These are phyloP conservation scores for Orchesella cincta DNA, from an alignment of 1,140 invertebrate species.

Conservation along the genomic window DNA sequence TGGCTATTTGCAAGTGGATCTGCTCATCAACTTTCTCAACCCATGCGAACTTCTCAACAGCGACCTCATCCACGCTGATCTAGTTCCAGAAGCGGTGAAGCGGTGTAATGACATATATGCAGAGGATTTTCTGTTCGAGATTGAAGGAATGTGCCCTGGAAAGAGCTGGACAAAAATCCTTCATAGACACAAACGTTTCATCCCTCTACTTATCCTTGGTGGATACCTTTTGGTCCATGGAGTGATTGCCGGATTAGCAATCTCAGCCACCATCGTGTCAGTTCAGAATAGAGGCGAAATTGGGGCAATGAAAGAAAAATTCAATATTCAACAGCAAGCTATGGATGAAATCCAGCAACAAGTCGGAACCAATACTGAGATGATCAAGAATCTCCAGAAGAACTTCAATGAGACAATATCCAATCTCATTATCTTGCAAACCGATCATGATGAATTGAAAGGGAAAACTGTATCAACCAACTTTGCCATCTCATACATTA, in stretches of 20 bases:
- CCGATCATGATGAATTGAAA: neutral
- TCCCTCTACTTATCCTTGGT: neutral
- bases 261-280: neutral
- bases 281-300: neutral
- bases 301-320: neutral
- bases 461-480: neutral
- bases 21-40: slow-evolving; percentile 8
- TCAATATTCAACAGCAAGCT: neutral
- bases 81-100: neutral
- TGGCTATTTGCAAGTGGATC: slow-evolving; percentile 28
- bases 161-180: neutral
- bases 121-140: neutral
- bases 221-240: neutral
- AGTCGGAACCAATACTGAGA: neutral
- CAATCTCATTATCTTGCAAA: neutral
- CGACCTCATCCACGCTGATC: neutral
- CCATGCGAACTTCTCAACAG: neutral
- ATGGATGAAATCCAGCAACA: neutral
- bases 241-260: neutral
- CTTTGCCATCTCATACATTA: neutral
- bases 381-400: neutral
- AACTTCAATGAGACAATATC: neutral
- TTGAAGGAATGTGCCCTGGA: neutral
- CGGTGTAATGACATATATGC: neutral
- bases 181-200: neutral